Conservation (phyloP, 2,888 invertebrate genomes). For the Gasteruption jaculator region DNA sequence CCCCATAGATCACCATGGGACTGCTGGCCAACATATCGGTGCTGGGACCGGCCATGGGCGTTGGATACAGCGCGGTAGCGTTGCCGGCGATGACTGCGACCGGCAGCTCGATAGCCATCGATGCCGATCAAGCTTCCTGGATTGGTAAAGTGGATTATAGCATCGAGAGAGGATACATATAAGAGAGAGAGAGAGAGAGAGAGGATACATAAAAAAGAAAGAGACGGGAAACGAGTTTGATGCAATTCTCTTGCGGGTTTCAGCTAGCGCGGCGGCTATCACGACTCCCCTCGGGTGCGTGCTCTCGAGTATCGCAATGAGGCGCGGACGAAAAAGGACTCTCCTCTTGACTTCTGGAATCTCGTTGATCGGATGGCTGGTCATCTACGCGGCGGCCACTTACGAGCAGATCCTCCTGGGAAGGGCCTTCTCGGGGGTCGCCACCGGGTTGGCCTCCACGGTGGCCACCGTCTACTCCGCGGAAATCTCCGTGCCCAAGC, state of each 20-base stretch:
- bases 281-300: slow-evolving; percentile 57
- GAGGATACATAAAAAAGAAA: too few relatives aligned
- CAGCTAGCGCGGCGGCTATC: slow-evolving; percentile 57
- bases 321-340: slow-evolving; percentile 54
- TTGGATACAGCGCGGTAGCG: slow-evolving; percentile 58
- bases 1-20: slow-evolving; percentile 55
- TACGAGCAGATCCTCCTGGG: slow-evolving; percentile 51
- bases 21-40: slow-evolving; percentile 54
- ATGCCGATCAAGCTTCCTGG: slow-evolving; percentile 54
- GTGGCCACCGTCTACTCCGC: slow-evolving; percentile 58
- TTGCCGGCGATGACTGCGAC: slow-evolving; percentile 44
- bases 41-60: slow-evolving; percentile 57
- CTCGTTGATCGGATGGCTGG: slow-evolving; percentile 55
- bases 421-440: slow-evolving; percentile 53
- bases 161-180: slow-evolving; percentile 4
- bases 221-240: too few relatives aligned
- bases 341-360: slow-evolving; percentile 53
- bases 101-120: slow-evolving; percentile 44
- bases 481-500: slow-evolving; percentile 52
- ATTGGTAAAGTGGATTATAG: slow-evolving; percentile 58
- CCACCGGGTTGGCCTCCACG: slow-evolving; percentile 55
- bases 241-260: too few relatives aligned
- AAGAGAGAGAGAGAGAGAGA: background rate
- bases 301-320: slow-evolving; percentile 54
- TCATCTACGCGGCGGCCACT: slow-evolving; percentile 50